Base-by-base conservation (phyloP, 2,888 invertebrate species). In the Netelia melanura region DNA sequence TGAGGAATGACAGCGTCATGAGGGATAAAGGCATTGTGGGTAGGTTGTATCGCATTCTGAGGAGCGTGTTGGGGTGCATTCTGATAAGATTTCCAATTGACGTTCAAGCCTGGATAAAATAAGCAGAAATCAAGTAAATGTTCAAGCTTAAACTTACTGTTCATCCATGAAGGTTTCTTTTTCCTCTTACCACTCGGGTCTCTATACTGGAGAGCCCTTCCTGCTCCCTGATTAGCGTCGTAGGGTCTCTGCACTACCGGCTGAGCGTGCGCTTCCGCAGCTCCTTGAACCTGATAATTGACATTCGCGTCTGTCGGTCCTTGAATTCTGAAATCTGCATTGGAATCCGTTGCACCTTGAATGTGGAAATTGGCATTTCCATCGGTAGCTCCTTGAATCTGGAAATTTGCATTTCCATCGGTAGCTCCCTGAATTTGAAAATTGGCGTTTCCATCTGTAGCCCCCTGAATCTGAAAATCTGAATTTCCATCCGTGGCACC, bases 1-100 rank as follows among this genome's bases (percentile, higher is more conserved):
- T 83, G 77, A 17, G 70, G 82, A n/a, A 68, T 61, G 9, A 79
- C 54, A 3, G 85, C 83, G 11, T 85, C 85, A 6, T 85, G 54
- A 10, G 86, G 83, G 8, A 80, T n/a, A 23, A 86, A 80, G 9
- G 74, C 85, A 30, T 81, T 81, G 82, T 43, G 87, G 68, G 70
- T 87, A 14, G 86, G 79, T 52, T 85, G 85, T 3, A 86, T 88
- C n/a, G 82, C 83, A 43, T 87, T 86, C 9, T 84, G 83, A 2
- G 81, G 84, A 1, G 78, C 85, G 43, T 88, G 86, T 17, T 83
- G 75, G 1, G 89, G 88, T 17, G 88, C 88, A 54, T 90, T 91
- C 3, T 90, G 89, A 84, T 89, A 94, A 14, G 93, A 92, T 23
- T 88, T 91, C 93, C 93, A 94, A 62, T 92, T 93, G 2, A 93